Percentiles rank a stretch among this genome's conserved stretches.
phyloP scores from a whole-genome alignment of 2,888 invertebrate genomes.

The Acanthococcus lagerstroemiae region DNA sequence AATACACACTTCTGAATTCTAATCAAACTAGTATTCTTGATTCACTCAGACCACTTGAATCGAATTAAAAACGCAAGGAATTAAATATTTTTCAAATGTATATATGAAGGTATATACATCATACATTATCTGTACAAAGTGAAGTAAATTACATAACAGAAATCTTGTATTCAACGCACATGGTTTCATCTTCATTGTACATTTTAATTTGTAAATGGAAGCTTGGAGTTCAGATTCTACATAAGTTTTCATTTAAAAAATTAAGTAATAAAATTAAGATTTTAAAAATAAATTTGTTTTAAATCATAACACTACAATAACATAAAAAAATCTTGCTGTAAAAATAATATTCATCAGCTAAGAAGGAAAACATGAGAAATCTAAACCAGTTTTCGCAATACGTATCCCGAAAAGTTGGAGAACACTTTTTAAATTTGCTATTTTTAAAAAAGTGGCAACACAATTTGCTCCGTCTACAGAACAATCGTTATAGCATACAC shows the following conservation, averaged over 20 bases:
- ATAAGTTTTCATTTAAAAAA: background rate
- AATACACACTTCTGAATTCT: no score
- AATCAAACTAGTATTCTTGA: no score
- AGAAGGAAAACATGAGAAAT: background rate
- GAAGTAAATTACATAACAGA: slow-evolving; percentile 7
- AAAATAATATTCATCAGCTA: slow-evolving; percentile 11
- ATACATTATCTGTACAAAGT: background rate
- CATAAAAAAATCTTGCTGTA: slow-evolving; percentile 3
- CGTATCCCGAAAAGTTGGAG: background rate
- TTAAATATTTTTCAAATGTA: background rate
- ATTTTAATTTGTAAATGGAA: slow-evolving; percentile 20
- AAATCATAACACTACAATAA: slow-evolving; percentile 16
- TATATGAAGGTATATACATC: background rate
- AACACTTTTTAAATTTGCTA: slow-evolving; percentile 21
- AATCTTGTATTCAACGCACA: background rate
- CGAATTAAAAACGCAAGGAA: no score
- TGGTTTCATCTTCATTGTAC: slow-evolving; percentile 6
- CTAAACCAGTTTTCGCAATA: background rate
- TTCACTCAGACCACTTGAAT: no score
- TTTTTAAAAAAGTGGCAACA: slow-evolving; percentile 7
- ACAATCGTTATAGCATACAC: slow-evolving; percentile 3
- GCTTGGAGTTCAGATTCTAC: background rate
- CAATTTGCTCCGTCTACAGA: background rate
- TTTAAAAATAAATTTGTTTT: slow-evolving; percentile 10
- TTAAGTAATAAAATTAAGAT: slow-evolving; percentile 22